Evolutionary conservation across 2,113 vertebrate genomes (phyloP).

Genomic region (Proterorhinus semilunaris): DNA sequence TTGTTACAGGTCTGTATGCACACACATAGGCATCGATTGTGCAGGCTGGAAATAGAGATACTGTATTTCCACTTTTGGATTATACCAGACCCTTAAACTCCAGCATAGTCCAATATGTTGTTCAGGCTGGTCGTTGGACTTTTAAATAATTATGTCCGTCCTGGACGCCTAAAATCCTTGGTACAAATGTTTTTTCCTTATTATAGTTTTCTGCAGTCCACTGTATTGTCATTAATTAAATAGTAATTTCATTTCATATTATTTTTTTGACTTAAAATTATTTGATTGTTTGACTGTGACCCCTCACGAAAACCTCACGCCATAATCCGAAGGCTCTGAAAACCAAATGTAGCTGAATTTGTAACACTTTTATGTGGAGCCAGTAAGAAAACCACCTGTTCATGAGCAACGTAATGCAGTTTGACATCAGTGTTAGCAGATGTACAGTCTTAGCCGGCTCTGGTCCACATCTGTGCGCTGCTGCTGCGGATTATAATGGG

Average conservation of each 20-base stretch:
- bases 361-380: slow-evolving; percentile 18
- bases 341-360: neutral
- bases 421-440: slow-evolving; percentile 26
- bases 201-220: neutral
- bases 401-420: slow-evolving; percentile 13
- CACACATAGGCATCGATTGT: neutral
- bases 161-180: no score
- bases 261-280: neutral
- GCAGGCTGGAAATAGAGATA: no score
- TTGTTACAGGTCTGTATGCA: neutral
- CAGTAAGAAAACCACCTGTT: slow-evolving; percentile 37
- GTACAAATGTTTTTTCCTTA: no score
- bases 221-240: neutral
- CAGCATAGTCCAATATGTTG: no score
- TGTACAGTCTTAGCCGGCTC: slow-evolving; percentile 21
- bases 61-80: no score
- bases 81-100: no score
- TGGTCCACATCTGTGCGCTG: slow-evolving; percentile 22
- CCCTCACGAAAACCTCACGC: neutral
- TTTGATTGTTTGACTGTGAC: neutral
- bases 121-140: no score
- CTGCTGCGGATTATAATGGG: slow-evolving; percentile 61
- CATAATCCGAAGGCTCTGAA: neutral
- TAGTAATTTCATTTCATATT: no score
- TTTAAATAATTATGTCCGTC: no score